A percentile compares a stretch with the other conserved stretches of the same genome.
These are phyloP conservation scores for Bombycilla garrulus DNA, from an alignment of 2,113 vertebrate species.

Conservation along the genomic window DNA sequence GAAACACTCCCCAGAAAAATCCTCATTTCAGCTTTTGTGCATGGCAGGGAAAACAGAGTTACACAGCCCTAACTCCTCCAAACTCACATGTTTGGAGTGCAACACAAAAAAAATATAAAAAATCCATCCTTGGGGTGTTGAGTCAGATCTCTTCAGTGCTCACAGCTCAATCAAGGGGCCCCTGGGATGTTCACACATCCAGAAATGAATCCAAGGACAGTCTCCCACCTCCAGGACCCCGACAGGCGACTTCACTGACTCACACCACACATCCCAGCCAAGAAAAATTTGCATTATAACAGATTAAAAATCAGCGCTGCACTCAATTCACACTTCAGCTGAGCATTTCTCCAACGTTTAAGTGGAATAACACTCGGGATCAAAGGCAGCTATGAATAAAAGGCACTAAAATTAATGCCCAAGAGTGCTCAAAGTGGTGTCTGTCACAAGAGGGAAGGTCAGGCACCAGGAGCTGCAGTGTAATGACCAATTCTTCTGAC, in stretches of 20 bases:
- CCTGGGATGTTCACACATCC: neutral
- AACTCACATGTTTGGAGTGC: accelerated
- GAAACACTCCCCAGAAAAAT: neutral
- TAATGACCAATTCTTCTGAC: neutral
- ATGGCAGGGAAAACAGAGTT: neutral
- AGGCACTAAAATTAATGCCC: neutral
- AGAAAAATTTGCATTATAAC: neutral
- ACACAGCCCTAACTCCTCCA: neutral
- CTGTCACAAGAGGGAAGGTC: neutral
- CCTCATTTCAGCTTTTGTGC: neutral
- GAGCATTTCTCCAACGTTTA: neutral
- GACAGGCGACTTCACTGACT: accelerated
- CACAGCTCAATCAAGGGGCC: neutral
- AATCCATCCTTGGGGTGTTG: neutral
- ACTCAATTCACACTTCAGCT: neutral
- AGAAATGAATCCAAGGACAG: neutral
- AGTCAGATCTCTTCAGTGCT: accelerated
- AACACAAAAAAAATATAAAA: neutral
- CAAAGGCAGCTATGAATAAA: neutral
- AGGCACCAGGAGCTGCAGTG: neutral
- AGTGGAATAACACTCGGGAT: neutral
- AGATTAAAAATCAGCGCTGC: neutral
- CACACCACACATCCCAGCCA: neutral
- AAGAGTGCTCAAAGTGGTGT: neutral
- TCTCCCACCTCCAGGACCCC: neutral